Evolutionary conservation across 1,140 invertebrate species (phyloP), one percentile per base, ranked within the genome.

Genomic region (Camponotus pennsylvanicus): DNA sequence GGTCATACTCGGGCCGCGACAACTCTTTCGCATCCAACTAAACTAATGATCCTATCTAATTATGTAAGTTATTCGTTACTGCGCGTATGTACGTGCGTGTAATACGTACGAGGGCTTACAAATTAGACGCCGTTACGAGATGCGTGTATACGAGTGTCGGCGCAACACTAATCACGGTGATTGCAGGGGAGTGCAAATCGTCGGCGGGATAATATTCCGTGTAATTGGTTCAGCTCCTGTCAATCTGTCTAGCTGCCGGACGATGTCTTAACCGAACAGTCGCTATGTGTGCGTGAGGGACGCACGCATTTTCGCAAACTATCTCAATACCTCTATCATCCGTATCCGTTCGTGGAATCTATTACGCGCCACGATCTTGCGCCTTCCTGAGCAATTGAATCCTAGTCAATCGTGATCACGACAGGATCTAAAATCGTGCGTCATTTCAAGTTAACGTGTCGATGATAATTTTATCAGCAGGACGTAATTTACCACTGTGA

Each of bases 181-280:
- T 94, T 94, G 93, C 93, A 92, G 91, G 91, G 92, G 78, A 91
- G 92, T 89, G 91, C 84, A 91, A 90, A 92, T 91, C 91, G 92
- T 91, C 91, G 92, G 92, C 67, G 86, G 87, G 92, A 94, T 94
- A 94, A 92, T 94, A 93, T 93, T 91, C 78, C 92, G 89, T 91
- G 91, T 94, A 94, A 94, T 94, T 94, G 93, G 93, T 93, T 92
- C 93, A 93, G 93, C 89, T 92, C 89, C 92, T 94, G 93, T 94
- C 93, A 94, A 94, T 88, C 92, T 93, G 92, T 93, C 92, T 93
- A 91, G 88, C 89, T 91, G 87, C 89, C 85, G 88, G 79, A 86
- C 93, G 93, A 93, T 92, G 92, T 93, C 93, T 93, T 93, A 93
- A 93, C 93, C 92, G 78, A 88, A 87, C 79, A 55, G 55, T 21